Evolutionary conservation across 2,113 vertebrate genomes (phyloP), one percentile per base, ranked within the genome.

Genomic region (Etheostoma spectabile): DNA sequence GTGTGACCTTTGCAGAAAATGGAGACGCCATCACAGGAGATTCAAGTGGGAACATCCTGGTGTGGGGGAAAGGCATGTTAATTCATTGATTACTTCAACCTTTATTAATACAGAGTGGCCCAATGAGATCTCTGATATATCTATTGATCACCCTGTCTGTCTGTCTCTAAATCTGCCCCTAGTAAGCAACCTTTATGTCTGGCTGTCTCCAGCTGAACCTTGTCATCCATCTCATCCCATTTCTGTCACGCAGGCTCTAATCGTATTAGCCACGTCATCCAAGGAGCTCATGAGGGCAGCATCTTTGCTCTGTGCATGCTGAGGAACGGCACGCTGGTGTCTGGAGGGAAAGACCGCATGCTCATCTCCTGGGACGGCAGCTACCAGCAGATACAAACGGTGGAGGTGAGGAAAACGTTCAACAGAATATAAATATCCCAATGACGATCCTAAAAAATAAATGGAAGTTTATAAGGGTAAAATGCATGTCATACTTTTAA

Each of bases 1-100:
- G 98, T 75, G 97, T 97, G 94, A 99, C 97, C 49, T 99, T 99
- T 94, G 98, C 98, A 75, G 98, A 99, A 94, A 99, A 99, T 18
- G 98, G 98, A 38, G 97, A 99, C 84, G 93, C 97, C 84, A 98
- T 99, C 89, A 99, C 98, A 3, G 98, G 98, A 92, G 98, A 99
- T 86, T 99, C 98, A 0, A 98, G 97, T 16, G 98, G 98, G 86
- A 99, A 99, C 95, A 98, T 99, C 88, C 93, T 99, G 90, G 95
- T 99, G 53, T 99, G 98, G 98, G 98, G 97, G 55, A 99, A 99
- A 99, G 98, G 82, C 63, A 74, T 0, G 68, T 78, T 46, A 22
- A 51, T 18, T 18, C 0, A 46, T 42, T 65, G 0, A 57, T n/a
- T 38, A 1, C 2, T 48, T 74, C 8, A 21, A 16, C 5, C 16